phyloP scores from a whole-genome alignment of 2,113 vertebrate genomes.

The Lagopus leucura region DNA sequence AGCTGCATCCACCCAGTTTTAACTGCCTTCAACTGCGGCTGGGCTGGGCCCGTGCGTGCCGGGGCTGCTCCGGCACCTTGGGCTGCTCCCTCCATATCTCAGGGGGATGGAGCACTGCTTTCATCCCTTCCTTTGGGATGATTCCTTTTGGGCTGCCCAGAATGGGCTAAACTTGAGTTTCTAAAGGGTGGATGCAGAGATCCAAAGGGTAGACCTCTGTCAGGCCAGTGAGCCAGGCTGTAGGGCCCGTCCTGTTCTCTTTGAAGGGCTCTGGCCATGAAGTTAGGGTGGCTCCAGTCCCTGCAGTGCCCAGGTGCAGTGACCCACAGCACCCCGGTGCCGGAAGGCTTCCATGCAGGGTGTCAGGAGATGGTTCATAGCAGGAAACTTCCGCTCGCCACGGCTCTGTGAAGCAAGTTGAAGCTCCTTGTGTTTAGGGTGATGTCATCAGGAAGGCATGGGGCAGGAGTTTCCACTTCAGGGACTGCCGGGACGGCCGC shows the following conservation, averaged over 20 bases:
- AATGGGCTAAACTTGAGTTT: not conserved
- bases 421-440: not conserved
- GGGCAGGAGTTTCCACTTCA: not conserved
- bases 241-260: not conserved
- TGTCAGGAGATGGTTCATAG: not conserved
- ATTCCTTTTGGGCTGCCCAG: not conserved
- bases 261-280: fast-evolving
- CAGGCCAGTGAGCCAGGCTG: not conserved
- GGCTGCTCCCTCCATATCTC: not conserved
- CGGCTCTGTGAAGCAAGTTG: not conserved
- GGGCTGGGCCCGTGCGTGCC: not conserved
- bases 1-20: conserved; percentile 56
- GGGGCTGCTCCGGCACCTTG: not conserved
- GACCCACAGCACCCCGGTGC: not conserved
- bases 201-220: not conserved
- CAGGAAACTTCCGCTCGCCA: not conserved
- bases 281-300: not conserved
- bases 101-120: not conserved
- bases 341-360: not conserved
- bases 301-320: not conserved
- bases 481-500: not conserved
- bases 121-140: not conserved
- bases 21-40: not conserved
- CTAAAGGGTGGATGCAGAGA: not conserved
- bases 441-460: not conserved